phyloP scores from a whole-genome alignment of 2,113 vertebrate genomes.

The Sphaerodactylus townsendi region DNA sequence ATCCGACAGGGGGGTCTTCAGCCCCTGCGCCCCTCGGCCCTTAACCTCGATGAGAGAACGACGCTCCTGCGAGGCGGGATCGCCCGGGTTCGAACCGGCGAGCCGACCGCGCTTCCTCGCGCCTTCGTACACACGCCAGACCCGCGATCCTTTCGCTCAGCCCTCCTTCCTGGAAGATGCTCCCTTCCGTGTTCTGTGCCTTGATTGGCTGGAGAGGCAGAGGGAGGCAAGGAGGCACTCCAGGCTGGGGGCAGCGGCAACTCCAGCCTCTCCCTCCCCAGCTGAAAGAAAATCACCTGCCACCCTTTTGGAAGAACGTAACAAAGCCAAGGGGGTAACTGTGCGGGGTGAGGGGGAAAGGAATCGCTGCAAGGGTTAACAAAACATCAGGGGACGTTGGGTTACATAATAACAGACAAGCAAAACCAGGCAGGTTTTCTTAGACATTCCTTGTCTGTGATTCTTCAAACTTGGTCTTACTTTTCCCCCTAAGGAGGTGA shows the following conservation, averaged over 20 bases:
- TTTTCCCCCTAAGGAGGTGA: too few relatives aligned
- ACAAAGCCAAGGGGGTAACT: not conserved
- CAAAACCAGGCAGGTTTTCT: not conserved
- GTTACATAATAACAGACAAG: not conserved
- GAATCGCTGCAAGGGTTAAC: accelerated
- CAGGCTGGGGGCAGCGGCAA: not conserved
- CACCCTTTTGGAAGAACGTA: not conserved
- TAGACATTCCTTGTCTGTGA: not conserved
- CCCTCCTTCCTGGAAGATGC: not conserved
- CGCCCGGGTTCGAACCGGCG: not conserved
- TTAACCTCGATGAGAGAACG: not conserved
- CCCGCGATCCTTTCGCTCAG: not conserved
- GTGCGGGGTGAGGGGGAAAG: too few relatives aligned
- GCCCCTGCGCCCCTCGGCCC: not conserved
- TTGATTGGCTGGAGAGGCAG: not conserved
- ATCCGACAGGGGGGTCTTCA: not conserved
- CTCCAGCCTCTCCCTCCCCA: not conserved
- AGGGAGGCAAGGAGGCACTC: not conserved
- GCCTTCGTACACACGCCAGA: not conserved
- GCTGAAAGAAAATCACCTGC: not conserved
- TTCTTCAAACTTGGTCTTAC: not conserved
- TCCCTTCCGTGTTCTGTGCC: not conserved
- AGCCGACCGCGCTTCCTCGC: not conserved
- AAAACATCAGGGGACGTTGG: too few relatives aligned
- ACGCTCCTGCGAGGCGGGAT: not conserved